phyloP scores from a whole-genome alignment of 2,888 invertebrate species.

The Formica aserva region DNA sequence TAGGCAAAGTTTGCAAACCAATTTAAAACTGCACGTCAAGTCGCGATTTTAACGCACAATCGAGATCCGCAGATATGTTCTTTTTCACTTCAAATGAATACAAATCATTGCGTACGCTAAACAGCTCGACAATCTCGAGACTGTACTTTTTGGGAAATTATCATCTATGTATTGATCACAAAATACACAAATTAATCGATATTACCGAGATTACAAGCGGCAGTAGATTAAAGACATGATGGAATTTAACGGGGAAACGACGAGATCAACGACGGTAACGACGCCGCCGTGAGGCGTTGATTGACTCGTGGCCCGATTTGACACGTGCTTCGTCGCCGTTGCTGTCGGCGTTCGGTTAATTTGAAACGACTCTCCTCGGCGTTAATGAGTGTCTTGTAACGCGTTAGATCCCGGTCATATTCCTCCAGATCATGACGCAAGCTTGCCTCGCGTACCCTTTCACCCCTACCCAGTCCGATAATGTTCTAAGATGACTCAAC shows the following conservation, averaged over 20 bases:
- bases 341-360: constrained; percentile 72
- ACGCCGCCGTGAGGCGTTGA: constrained; percentile 62
- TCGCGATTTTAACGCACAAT: neutral
- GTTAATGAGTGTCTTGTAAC: constrained; percentile 71
- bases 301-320: constrained; percentile 73
- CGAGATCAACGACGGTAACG: constrained; percentile 59
- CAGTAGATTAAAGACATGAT: constrained; percentile 12
- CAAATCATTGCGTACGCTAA: neutral
- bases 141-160: constrained; percentile 18
- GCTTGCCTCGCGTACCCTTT: constrained; percentile 52
- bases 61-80: neutral
- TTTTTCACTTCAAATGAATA: neutral
- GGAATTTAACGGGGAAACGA: constrained; percentile 34
- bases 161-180: neutral
- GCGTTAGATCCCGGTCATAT: constrained; percentile 53
- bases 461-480: constrained; percentile 44
- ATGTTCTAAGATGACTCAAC: constrained; percentile 17
- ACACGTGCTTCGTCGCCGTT: constrained; percentile 56
- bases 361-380: constrained; percentile 71
- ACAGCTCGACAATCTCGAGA: neutral
- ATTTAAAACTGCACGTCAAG: constrained; percentile 5
- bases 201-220: constrained; percentile 31
- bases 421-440: constrained; percentile 28
- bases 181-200: constrained; percentile 38
- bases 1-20: neutral